Conservation (phyloP, 2,797 vertebrate species). For the Oreochromis grahami region DNA sequence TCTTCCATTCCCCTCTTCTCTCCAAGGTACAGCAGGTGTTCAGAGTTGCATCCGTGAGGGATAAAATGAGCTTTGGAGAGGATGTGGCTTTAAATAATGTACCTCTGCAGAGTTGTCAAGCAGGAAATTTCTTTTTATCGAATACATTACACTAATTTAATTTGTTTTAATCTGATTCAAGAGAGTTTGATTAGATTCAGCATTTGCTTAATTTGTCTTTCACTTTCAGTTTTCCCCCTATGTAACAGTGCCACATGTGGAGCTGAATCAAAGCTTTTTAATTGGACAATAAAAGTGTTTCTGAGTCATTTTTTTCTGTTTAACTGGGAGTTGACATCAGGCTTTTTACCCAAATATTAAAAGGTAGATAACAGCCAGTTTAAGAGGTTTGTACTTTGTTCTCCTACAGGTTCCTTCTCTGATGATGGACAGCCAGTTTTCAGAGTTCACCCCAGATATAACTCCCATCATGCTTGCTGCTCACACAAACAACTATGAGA, state of each 20-base stretch:
- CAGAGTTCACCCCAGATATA: constrained; percentile 96
- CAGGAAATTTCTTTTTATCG: not conserved
- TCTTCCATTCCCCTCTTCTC: not conserved
- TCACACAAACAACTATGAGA: constrained; percentile 99
- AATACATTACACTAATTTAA: not conserved
- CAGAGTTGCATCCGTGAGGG: not conserved
- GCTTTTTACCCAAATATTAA: not conserved
- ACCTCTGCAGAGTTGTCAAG: not conserved
- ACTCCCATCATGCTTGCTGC: constrained; percentile 98
- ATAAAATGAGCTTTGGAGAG: not conserved
- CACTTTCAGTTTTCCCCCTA: not conserved
- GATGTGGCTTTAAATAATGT: not conserved
- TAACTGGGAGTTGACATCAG: rapidly evolving
- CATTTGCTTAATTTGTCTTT: not conserved
- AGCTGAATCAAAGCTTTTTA: not conserved
- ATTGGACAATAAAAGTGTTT: not conserved
- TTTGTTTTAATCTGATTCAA: constrained; percentile 5
- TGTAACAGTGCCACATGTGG: not conserved
- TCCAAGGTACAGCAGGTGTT: not conserved
- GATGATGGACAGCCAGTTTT: constrained; percentile 98
- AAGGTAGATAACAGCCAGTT: not conserved
- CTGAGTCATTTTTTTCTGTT: not conserved
- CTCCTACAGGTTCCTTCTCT: constrained; percentile 85
- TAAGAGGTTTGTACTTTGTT: constrained; percentile 1
- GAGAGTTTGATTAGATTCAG: constrained; percentile 2